Conservation (phyloP, 2,888 invertebrate species). For the Fragum fragum region DNA sequence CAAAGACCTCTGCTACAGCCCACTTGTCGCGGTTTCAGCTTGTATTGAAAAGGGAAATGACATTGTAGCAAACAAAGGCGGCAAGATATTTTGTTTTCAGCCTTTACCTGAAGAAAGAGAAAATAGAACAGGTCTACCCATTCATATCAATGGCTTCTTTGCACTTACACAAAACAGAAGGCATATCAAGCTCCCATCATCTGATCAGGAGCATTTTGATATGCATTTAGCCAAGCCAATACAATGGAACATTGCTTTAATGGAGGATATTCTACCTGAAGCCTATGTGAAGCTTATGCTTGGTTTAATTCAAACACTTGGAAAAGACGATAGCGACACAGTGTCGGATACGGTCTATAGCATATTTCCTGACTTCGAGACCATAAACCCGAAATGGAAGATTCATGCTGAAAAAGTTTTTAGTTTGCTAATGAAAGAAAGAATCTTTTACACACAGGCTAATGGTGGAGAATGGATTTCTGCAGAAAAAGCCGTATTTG, state of each 20-base stretch:
- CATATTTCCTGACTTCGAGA: conserved; percentile 29
- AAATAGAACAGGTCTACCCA: conserved; percentile 42
- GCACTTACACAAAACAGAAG: conserved; percentile 49
- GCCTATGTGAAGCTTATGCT: conserved; percentile 35
- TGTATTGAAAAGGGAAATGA: background rate
- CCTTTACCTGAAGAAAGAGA: conserved; percentile 48
- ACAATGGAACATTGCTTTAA: conserved; percentile 44
- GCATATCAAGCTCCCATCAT: conserved; percentile 44
- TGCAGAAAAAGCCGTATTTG: conserved; percentile 41
- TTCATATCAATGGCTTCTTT: conserved; percentile 56
- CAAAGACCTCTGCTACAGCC: conserved; percentile 40
- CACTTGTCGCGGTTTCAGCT: conserved; percentile 38
- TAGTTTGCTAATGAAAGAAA: background rate
- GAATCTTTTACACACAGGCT: conserved; percentile 44
- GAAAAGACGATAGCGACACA: background rate
- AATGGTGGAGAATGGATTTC: conserved; percentile 55
- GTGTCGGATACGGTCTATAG: conserved; percentile 30
- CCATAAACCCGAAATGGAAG: conserved; percentile 29
- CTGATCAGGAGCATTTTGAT: conserved; percentile 25
- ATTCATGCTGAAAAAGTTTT: conserved; percentile 24
- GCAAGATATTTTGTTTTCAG: conserved; percentile 53
- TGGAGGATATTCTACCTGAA: conserved; percentile 43
- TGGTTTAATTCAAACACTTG: background rate
- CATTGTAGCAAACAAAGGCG: background rate
- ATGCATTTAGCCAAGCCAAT: conserved; percentile 40